phyloP scores from a whole-genome alignment of 2,797 vertebrate species.

The Sus cebifrons region DNA sequence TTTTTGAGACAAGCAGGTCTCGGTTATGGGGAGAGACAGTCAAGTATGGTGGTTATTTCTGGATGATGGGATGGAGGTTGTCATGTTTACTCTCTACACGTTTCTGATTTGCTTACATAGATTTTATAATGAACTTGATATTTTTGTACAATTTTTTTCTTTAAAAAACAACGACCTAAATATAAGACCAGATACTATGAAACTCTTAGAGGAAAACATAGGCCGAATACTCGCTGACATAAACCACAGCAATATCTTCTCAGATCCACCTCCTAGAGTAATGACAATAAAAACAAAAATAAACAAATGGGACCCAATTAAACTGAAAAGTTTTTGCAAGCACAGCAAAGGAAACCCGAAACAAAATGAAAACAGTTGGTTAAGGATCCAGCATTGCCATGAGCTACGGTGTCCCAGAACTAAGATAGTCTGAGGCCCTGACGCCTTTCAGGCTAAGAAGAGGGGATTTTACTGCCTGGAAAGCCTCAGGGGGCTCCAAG shows the following conservation, averaged over 20 bases:
- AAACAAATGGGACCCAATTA: too few species aligned
- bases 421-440: neutral
- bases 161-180: neutral
- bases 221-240: too few species aligned
- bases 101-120: slow-evolving; percentile 6
- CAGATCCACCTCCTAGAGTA: too few species aligned
- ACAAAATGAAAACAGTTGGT: too few species aligned
- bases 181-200: too few species aligned
- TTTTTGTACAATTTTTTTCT: neutral
- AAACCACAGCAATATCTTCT: too few species aligned
- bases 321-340: too few species aligned
- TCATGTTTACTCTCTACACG: neutral
- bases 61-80: neutral
- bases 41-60: neutral
- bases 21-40: neutral
- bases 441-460: neutral
- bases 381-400: too few species aligned
- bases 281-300: too few species aligned
- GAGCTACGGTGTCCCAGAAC: neutral
- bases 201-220: too few species aligned
- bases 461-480: neutral
- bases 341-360: too few species aligned
- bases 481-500: neutral
- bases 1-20: slow-evolving; percentile 9
- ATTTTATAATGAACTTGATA: slow-evolving; percentile 18